Evolutionary conservation across 1,140 invertebrate species (phyloP).

Genomic region (Drosophila sp.): DNA sequence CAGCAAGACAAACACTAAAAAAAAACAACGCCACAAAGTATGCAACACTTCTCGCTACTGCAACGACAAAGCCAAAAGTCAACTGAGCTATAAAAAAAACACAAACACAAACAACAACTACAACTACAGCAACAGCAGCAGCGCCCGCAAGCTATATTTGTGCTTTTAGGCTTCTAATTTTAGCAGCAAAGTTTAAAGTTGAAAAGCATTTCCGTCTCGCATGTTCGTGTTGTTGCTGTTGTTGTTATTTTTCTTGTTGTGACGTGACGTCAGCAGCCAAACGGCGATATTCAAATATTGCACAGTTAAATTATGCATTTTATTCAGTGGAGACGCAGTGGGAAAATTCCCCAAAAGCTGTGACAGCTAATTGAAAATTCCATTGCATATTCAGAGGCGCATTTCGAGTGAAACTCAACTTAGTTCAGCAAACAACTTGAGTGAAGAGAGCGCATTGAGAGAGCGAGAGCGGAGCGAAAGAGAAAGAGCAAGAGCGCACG

Average conservation of each 20-base stretch:
- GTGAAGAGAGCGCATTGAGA: constrained; percentile 11
- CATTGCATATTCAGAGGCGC: constrained; percentile 59
- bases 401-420: constrained; percentile 26
- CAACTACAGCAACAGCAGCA: constrained; percentile 16
- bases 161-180: constrained; percentile 58
- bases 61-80: constrained; percentile 38
- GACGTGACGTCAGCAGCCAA: constrained; percentile 64
- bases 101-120: too few species aligned
- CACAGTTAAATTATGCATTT: constrained; percentile 68
- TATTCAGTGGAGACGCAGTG: constrained; percentile 7
- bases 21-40: constrained; percentile 47
- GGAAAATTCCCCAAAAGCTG: constrained; percentile 15
- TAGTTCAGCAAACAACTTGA: constrained; percentile 23
- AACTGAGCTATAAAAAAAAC: constrained; percentile 1
- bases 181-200: constrained; percentile 63
- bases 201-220: constrained; percentile 54
- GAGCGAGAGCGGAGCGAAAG: too few species aligned
- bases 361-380: constrained; percentile 48
- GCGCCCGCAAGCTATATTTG: constrained; percentile 23
- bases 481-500: constrained; percentile 6
- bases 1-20: constrained; percentile 46
- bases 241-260: neutral
- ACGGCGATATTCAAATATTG: constrained; percentile 66
- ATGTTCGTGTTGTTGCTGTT: neutral
- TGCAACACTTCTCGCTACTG: constrained; percentile 51